A percentile compares a stretch with the other conserved stretches of the same genome.
Conservation (phyloP, 2,888 invertebrate species). For the Platycheirus rosarum region DNA sequence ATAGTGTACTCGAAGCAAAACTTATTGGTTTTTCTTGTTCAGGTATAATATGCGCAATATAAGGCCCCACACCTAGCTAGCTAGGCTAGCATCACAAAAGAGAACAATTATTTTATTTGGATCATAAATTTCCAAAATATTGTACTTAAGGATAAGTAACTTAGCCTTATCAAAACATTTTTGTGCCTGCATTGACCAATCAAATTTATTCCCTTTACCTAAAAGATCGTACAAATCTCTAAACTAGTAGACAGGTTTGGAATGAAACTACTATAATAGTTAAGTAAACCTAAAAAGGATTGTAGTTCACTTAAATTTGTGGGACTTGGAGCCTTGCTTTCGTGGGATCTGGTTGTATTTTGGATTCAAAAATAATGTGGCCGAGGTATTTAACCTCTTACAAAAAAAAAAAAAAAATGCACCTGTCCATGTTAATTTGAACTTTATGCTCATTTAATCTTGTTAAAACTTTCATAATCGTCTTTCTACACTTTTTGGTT, state of each 20-base stretch:
- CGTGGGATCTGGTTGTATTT: conserved; percentile 16
- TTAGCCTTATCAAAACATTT: conserved; percentile 7
- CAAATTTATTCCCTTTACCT: too few relatives aligned
- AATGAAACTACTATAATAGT: conserved; percentile 9
- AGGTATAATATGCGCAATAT: conserved; percentile 3
- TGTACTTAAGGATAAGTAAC: not conserved
- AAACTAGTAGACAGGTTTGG: conserved; percentile 10
- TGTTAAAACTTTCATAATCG: not conserved
- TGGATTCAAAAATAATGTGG: conserved; percentile 18
- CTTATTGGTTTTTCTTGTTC: too few relatives aligned
- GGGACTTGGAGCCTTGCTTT: conserved; percentile 26
- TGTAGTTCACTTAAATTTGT: conserved; percentile 12
- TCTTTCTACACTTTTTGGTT: not conserved
- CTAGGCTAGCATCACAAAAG: conserved; percentile 10
- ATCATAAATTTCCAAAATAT: conserved; percentile 14
- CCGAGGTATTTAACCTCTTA: conserved; percentile 6
- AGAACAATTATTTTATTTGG: conserved; percentile 1
- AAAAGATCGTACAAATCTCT: too few relatives aligned
- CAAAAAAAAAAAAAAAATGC: conserved; percentile 9
- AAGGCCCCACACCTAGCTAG: conserved; percentile 1
- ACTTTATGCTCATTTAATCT: conserved; percentile 1
- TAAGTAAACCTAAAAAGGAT: conserved; percentile 3
- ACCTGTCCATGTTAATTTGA: not conserved
- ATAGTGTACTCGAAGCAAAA: too few relatives aligned
- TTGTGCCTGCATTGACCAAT: too few relatives aligned